phyloP scores from a whole-genome alignment of 2,797 vertebrate species.

The Heliangelus exortis region DNA sequence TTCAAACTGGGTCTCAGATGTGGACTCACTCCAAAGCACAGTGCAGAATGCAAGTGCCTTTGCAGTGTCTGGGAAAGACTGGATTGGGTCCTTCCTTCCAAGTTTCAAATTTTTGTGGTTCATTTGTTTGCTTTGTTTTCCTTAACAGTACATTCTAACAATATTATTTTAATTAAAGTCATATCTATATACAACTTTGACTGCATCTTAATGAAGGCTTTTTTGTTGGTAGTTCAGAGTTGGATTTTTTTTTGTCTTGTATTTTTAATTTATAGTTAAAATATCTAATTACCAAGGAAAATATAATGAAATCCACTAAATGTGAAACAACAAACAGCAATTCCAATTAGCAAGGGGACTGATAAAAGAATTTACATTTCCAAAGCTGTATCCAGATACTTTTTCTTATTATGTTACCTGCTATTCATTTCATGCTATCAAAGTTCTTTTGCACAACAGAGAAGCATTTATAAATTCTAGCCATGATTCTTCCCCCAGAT shows the following conservation, averaged over 20 bases:
- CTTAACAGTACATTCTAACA: slow-evolving; percentile 2
- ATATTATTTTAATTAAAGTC: slow-evolving; percentile 56
- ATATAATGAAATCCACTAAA: slow-evolving; percentile 66
- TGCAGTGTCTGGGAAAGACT: neutral
- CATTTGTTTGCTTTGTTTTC: slow-evolving; percentile 47
- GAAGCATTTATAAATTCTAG: slow-evolving; percentile 56
- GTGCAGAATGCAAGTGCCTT: neutral
- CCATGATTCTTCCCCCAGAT: slow-evolving; percentile 23
- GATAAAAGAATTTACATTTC: slow-evolving; percentile 74
- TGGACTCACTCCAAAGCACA: neutral
- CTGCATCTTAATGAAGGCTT: slow-evolving; percentile 44
- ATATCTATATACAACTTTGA: slow-evolving; percentile 14
- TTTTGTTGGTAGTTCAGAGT: neutral
- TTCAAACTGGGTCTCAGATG: accelerated
- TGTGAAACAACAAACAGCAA: slow-evolving; percentile 65
- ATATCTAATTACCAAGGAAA: slow-evolving; percentile 70
- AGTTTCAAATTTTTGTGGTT: neutral
- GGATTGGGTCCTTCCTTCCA: neutral
- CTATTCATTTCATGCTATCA: slow-evolving; percentile 58
- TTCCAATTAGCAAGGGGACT: slow-evolving; percentile 65
- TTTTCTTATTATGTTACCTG: slow-evolving; percentile 66
- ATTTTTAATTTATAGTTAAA: slow-evolving; percentile 65
- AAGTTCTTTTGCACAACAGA: slow-evolving; percentile 49
- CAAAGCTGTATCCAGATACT: slow-evolving; percentile 53
- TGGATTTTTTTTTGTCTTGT: neutral